Evolutionary conservation across 2,888 invertebrate genomes (phyloP).

Genomic region (Epinotia demarniana): DNA sequence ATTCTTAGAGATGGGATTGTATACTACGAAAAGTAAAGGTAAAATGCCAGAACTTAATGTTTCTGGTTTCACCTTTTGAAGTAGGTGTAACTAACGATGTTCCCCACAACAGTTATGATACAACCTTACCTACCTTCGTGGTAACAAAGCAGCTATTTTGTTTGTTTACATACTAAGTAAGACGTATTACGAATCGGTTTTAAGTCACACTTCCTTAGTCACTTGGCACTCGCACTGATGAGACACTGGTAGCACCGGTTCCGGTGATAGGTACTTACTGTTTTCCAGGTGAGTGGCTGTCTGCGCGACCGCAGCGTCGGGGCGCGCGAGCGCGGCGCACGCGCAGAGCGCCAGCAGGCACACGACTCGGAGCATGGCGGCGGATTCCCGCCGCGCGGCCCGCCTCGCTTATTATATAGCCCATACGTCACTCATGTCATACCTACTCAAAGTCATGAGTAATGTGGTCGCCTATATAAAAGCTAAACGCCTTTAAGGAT

Average conservation of each 20-base stretch:
- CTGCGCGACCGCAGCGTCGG: slow-evolving; percentile 23
- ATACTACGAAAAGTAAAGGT: no score
- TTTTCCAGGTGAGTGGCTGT: slow-evolving; percentile 1
- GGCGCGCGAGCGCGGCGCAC: slow-evolving; percentile 31
- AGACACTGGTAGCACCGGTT: neutral
- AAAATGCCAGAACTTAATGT: no score
- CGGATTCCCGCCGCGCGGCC: slow-evolving; percentile 27
- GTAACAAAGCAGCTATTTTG: slow-evolving; percentile 8
- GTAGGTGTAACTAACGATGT: neutral
- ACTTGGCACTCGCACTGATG: slow-evolving; percentile 2
- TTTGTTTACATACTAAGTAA: neutral
- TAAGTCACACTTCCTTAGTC: neutral
- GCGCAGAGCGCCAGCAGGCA: slow-evolving; percentile 33
- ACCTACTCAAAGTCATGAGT: neutral
- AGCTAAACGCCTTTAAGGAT: neutral
- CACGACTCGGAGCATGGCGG: slow-evolving; percentile 31
- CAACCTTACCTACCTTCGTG: neutral
- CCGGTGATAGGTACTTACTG: slow-evolving; percentile 11
- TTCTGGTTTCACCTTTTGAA: neutral
- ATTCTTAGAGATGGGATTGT: no score
- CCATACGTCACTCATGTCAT: slow-evolving; percentile 18
- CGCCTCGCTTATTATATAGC: slow-evolving; percentile 24
- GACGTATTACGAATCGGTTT: neutral
- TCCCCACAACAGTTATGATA: neutral
- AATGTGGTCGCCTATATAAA: neutral